Evolutionary conservation across 2,797 vertebrate genomes (phyloP).

Genomic region (Gadopsis marmoratus): DNA sequence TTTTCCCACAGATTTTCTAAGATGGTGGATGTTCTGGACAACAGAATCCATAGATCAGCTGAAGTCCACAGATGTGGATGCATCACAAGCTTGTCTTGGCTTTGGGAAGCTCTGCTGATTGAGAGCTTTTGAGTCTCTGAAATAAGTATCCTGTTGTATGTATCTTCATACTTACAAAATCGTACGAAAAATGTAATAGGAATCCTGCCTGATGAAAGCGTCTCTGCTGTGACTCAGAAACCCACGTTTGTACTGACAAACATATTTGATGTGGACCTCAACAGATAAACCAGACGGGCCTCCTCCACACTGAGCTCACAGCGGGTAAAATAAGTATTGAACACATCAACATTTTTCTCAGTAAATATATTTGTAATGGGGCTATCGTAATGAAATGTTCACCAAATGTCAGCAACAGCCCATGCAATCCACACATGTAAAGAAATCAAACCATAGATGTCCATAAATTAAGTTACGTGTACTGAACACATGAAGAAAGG

Average conservation of each 20-base stretch:
- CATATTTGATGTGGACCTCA: slow-evolving; percentile 24
- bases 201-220: slow-evolving; percentile 9
- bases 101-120: background rate
- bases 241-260: slow-evolving; percentile 20
- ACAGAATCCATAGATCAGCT: background rate
- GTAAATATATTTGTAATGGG: no score
- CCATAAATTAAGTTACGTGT: no score
- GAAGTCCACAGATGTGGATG: background rate
- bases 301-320: slow-evolving; percentile 24
- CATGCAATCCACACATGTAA: no score
- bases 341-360: no score
- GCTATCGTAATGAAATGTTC: no score
- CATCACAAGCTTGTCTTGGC: background rate
- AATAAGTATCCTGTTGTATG: background rate
- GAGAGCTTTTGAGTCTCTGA: background rate
- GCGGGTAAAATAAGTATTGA: no score
- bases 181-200: background rate
- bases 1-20: background rate
- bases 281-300: slow-evolving; percentile 26
- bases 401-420: no score
- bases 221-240: slow-evolving; percentile 22
- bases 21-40: background rate
- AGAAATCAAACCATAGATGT: no score
- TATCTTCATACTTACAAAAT: slow-evolving; percentile 5
- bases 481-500: no score